phyloP scores from a whole-genome alignment of 2,797 vertebrate genomes.

The Otus scops region DNA sequence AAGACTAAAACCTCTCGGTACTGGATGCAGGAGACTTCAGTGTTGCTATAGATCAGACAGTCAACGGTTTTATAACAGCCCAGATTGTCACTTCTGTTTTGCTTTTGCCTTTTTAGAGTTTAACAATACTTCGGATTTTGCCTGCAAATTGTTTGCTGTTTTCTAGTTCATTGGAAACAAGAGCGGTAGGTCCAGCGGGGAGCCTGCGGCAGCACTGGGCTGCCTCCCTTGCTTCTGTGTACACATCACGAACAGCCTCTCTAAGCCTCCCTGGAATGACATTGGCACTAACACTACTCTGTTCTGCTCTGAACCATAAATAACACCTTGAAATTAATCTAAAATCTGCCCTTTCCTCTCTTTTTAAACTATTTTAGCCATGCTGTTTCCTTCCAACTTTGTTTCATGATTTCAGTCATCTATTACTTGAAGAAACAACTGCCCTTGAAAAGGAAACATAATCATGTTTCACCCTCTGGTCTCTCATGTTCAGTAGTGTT shows the following conservation, averaged over 20 bases:
- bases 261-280: background rate
- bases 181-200: fast-evolving
- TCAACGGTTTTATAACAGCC: background rate
- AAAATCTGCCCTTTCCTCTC: background rate
- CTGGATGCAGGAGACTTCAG: background rate
- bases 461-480: background rate
- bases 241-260: fast-evolving
- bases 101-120: background rate
- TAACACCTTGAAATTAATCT: background rate
- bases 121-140: background rate
- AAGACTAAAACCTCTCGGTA: background rate
- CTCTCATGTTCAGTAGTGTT: background rate
- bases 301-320: background rate
- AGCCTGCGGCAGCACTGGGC: background rate
- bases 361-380: background rate
- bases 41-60: background rate
- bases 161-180: background rate
- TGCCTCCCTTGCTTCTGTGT: background rate
- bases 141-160: background rate
- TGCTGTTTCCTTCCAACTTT: background rate
- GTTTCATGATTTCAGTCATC: background rate
- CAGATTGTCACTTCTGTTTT: background rate
- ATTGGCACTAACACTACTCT: background rate
- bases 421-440: background rate
- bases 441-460: background rate